Base-by-base conservation (phyloP, 1,140 invertebrate species). In the Pinna nobilis region DNA sequence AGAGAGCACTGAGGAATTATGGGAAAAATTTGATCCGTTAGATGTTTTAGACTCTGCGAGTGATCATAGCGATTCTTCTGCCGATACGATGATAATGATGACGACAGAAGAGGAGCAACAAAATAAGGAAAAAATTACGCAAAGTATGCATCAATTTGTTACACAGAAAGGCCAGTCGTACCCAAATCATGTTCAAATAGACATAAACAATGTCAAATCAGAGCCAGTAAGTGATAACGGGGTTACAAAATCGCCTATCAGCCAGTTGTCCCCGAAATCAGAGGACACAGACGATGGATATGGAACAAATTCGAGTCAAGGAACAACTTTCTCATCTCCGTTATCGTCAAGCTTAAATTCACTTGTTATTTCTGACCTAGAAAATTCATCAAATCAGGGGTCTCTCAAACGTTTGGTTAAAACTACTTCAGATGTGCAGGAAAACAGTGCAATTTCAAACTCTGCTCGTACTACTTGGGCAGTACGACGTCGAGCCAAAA, bases 21-120 rank as follows among this genome's bases (percentile, higher is more conserved):
- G 74, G 65, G 55, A 77, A 47, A 79, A 81, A 50, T 80, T 74
- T 68, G 76, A 81, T 74, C 77, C 74, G 13, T 51, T 81, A 32
- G 81, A 83, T 57, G 47, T 64, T 15, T 67, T 81, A 49, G 82
- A 83, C 65, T 81, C 77, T 13, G 76, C 41, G 0, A 81, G 80
- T 79, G 79, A 80, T 13, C 74, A 74, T 53, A 82, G 79, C 67
- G 79, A 78, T 53, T 83, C 83, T 2, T 85, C 83, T 23, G 75
- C 79, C 11, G 83, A 84, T 60, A 85, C 82, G 0, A 84, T 85
- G 78, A 85, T 85, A 23, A 82, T 85, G 79, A 85, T 85, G 83
- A 85, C 82, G 11, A 81, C 82, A 11, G 83, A 81, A 50, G 83
- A 85, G 70, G 81, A 81, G 57, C 25, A 67, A 37, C 41, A 74